Evolutionary conservation across 2,888 invertebrate species (phyloP), one percentile per base, ranked within the genome.

Genomic region (Ennomos erosarius): DNA sequence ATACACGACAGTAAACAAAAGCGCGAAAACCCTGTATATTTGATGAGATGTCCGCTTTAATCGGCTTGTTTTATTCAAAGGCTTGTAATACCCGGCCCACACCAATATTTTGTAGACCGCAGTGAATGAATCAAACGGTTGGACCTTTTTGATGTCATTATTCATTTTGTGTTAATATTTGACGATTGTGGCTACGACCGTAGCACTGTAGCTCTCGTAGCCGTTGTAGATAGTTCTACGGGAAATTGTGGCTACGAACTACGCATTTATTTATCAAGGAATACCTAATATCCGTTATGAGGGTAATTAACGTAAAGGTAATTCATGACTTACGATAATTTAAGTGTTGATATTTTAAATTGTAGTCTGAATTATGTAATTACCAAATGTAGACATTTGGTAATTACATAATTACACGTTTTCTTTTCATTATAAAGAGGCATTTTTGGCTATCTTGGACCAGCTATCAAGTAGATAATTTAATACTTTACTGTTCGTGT

Each of bases 51-150:
- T 62, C 59, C 55, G 46, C 51, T 62, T 68, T 8, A 57, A 64
- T 50, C 53, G 65, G 26, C 54, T 69, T 44, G 67, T 73, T 58
- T 71, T 68, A 36, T 69, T 65, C 51, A 72, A 12, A n/a, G 67
- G 66, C 58, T 70, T 77, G 55, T 65, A 77, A 64, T 43, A 81
- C 8, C 82, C 82, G 5, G 69, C 57, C 66, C 66, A 67, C 8
- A 62, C 51, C 47, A 82, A 55, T 38, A 77, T 48, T 59, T 69
- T 76, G 56, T 73, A 77, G 0, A 71, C 65, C 11, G 46, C 48
- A 10, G 56, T 26, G 57, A 82, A 81, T 8, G 79, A 74, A 51
- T 82, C 75, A 58, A 78, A 75, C 5, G 81, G 80, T 6, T 54
- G 64, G 4, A 71, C 62, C 64, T 65, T 70, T 59, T 62, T 57